Evolutionary conservation across 2,113 vertebrate species (phyloP).

Genomic region (Indicator maculatus): DNA sequence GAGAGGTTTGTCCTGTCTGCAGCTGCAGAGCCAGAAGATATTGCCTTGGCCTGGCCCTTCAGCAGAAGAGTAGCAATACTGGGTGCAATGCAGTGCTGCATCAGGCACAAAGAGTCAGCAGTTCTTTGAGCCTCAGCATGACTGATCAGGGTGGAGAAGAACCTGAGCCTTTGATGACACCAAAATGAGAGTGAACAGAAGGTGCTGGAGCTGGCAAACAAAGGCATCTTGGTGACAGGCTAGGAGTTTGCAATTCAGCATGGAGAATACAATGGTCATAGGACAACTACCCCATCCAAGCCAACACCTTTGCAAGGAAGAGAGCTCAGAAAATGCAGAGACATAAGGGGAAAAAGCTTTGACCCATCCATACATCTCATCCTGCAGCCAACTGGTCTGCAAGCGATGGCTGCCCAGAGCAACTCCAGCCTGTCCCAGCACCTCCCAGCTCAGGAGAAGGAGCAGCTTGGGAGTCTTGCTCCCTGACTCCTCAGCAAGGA

Average conservation of each 20-base stretch:
- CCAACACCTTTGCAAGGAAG: not conserved
- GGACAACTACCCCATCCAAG: not conserved
- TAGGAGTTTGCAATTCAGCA: not conserved
- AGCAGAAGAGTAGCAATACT: not conserved
- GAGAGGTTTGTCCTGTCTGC: not conserved
- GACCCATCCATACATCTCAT: not conserved
- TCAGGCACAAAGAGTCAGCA: not conserved
- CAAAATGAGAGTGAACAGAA: not conserved
- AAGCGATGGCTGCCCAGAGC: not conserved
- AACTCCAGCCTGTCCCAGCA: not conserved
- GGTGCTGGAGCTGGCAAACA: not conserved
- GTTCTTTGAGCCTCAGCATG: not conserved
- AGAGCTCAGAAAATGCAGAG: not conserved
- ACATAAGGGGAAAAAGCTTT: not conserved
- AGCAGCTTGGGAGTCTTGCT: fast-evolving
- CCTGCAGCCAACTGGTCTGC: not conserved
- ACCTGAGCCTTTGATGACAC: not conserved
- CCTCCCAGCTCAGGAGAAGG: not conserved
- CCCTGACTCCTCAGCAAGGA: not conserved
- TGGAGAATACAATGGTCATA: not conserved
- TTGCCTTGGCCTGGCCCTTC: not conserved
- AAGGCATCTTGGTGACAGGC: not conserved
- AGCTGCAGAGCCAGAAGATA: not conserved
- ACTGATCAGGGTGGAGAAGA: not conserved
- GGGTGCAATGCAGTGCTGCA: not conserved